Evolutionary conservation across 2,797 vertebrate genomes (phyloP).

Genomic region (Meriones psammophilus): DNA sequence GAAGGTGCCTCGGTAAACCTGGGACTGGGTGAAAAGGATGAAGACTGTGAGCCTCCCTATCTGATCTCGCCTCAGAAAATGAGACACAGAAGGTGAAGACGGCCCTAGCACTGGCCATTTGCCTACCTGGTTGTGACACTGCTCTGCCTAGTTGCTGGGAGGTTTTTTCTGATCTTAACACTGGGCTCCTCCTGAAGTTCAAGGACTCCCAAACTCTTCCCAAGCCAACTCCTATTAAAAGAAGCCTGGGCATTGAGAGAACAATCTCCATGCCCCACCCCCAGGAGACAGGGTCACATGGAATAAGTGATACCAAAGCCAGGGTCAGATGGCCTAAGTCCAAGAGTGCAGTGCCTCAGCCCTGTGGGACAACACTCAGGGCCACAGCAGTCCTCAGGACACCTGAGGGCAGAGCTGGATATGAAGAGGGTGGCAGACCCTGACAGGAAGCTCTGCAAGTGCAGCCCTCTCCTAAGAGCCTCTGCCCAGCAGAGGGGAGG

Average conservation of each 20-base stretch:
- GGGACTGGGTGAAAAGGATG: accelerated
- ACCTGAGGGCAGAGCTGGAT: neutral
- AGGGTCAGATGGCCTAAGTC: neutral
- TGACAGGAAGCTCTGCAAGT: neutral
- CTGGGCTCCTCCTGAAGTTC: neutral
- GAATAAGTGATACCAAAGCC: neutral
- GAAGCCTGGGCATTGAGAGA: neutral
- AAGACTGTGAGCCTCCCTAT: neutral
- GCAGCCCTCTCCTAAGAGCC: neutral
- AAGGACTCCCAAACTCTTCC: neutral
- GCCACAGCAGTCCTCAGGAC: too few species aligned
- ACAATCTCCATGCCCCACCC: neutral
- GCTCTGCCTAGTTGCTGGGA: neutral
- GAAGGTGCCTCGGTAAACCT: neutral
- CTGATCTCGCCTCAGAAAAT: neutral
- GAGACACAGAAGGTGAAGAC: neutral
- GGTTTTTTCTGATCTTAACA: neutral
- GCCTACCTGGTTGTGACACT: neutral
- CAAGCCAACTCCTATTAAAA: neutral
- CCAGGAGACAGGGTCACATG: neutral
- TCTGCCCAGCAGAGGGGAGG: neutral
- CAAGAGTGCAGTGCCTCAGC: neutral
- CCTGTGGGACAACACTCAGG: neutral
- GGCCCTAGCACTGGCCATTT: accelerated
- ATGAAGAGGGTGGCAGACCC: neutral